Base-by-base conservation (phyloP, 1,140 invertebrate genomes). In the Zelostemma sp. region DNA sequence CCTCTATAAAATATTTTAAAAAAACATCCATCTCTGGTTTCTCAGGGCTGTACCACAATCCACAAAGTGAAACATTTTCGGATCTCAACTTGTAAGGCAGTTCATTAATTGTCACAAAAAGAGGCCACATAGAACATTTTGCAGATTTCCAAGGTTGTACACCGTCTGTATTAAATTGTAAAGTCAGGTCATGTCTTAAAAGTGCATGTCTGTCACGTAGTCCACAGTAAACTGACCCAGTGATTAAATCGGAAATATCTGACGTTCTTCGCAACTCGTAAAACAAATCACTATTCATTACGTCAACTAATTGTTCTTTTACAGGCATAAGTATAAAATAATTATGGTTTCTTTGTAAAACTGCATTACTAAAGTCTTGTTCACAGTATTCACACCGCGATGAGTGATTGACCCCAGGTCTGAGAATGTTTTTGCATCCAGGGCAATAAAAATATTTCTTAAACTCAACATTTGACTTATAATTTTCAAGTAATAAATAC, bases 111-210 rank as follows among this genome's bases (percentile, higher is more conserved):
- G 45, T 45, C 1, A 53, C 46, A 47, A 48, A 62, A 5, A 68
- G 41, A 12, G 65, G 41, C 58, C 58, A 68, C 17, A 68, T 43
- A 19, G 35, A 35, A n/a, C 28, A 21, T 14, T 12, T 47, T 0
- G 47, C 2, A 4, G 53, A 68, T 17, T 57, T 47, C 9, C 40
- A 47, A 6, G 48, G 9, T 41, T 60, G 41, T 6, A 51, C 51
- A 25, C 58, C 53, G 45, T 68, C 65, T 12, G 58, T 62, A 14
- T 62, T 56, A 6, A 49, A 68, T 21, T 41, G 41, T 9, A 57
- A 45, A 40, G 58, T 43, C 3, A 68, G 51, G 12, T 66, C 54
- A 6, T 46, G 11, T 4, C 25, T 28, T 14, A 2, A 1, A 35
- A 9, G 4, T 5, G 40, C 41, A n/a, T 43, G 12, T 3, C 45